Evolutionary conservation across 1,140 invertebrate species (phyloP).

Genomic region (Nephila pilipes): DNA sequence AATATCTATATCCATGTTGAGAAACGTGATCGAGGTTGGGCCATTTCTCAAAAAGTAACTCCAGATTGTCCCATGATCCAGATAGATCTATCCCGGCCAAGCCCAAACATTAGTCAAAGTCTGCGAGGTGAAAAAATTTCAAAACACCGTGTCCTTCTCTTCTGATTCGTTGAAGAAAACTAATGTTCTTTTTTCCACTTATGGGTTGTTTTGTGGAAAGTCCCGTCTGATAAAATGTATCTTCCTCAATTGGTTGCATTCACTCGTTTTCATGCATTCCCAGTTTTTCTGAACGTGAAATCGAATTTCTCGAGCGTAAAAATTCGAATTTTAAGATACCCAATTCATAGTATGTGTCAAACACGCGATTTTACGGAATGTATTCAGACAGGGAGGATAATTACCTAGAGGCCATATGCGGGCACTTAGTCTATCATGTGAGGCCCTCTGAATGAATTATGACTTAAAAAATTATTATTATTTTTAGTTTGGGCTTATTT

Average conservation of each 20-base stretch:
- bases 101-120: slow-evolving; percentile 59
- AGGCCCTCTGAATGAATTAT: too few relatives aligned
- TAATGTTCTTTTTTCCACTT: background rate
- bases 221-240: background rate
- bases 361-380: background rate
- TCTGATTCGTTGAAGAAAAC: background rate
- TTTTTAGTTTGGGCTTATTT: too few relatives aligned
- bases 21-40: slow-evolving; percentile 4
- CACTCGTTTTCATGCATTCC: background rate
- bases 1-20: slow-evolving; percentile 63
- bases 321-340: too few relatives aligned
- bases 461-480: too few relatives aligned
- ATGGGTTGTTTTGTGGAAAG: background rate
- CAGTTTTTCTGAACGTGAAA: background rate
- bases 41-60: slow-evolving; percentile 66
- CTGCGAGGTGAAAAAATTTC: slow-evolving; percentile 46
- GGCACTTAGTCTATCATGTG: too few relatives aligned
- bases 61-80: slow-evolving; percentile 40
- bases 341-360: too few relatives aligned
- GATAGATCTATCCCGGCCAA: slow-evolving; percentile 37
- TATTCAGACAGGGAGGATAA: background rate
- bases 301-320: background rate
- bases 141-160: background rate
- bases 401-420: background rate
- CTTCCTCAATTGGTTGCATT: background rate